Evolutionary conservation across 2,797 vertebrate species (phyloP), one percentile per base, ranked within the genome.

Genomic region (Gastrophryne carolinensis): DNA sequence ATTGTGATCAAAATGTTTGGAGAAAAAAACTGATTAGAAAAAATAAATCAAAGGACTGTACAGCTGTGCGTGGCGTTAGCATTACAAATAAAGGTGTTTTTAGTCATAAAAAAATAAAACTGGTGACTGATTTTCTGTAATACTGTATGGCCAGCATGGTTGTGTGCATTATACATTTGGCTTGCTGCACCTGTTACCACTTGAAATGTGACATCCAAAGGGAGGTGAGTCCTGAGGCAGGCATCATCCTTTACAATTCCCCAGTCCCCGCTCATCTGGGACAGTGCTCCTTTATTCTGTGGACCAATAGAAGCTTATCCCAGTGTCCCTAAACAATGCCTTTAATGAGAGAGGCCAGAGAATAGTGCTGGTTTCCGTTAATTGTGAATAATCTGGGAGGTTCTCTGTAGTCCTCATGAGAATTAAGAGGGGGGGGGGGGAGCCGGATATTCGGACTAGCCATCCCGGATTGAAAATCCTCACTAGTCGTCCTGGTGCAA

Each of bases 211-310:
- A 9, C 30, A 52, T 44, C 65, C 1, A 24, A 21, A 35, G 34
- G 66, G 30, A 21, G 50, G 35, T 29, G 52, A 39, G n/a, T 44
- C 54, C 54, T 26, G 21, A 8, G 34, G 52, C 35, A 17, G 11
- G 23, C 17, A 11, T 2, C 2, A 47, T 47, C n/a, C 17, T 37
- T 69, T 50, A 27, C 52, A 3, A 35, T n/a, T 57, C 24, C 13
- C 29, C n/a, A n/a, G n/a, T n/a, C n/a, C n/a, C n/a, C n/a, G n/a
- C 52, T 69, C 52, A 29, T 26, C 30, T 69, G 66, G 66, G 66
- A 68, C 50, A 2, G 7, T 39, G 65, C 27, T 56, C 50, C 65
- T 68, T 68, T 19, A 50, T 39, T 54, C 27, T 54, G 21, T 53
- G 64, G 64, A 67, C 64, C 32, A 69, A 52, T 26, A 8, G 19